Evolutionary conservation across 2,888 invertebrate species (phyloP).

Genomic region (Galerucella nymphaeae): DNA sequence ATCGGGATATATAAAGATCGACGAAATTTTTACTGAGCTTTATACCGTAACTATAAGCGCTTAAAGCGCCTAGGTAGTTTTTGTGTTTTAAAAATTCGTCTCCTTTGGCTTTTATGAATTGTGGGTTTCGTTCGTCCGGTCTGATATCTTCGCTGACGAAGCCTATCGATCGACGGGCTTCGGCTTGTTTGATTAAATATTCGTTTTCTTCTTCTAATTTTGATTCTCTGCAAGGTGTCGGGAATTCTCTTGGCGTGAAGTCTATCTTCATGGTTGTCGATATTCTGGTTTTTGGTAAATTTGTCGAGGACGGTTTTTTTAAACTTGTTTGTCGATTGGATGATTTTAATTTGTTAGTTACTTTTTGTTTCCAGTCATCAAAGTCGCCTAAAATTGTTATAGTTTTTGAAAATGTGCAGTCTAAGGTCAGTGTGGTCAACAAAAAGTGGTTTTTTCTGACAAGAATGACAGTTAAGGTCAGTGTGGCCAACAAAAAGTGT

Average conservation of each 20-base stretch:
- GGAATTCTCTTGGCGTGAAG: slow-evolving; percentile 82
- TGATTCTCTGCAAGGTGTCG: slow-evolving; percentile 85
- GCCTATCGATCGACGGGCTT: slow-evolving; percentile 76
- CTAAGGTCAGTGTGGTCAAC: too few species aligned
- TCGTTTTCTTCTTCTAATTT: slow-evolving; percentile 77
- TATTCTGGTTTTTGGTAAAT: slow-evolving; percentile 64
- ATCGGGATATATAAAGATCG: slow-evolving; percentile 80
- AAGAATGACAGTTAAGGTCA: too few species aligned
- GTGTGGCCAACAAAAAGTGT: too few species aligned
- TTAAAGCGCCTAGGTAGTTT: slow-evolving; percentile 83
- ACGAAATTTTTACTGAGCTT: slow-evolving; percentile 78
- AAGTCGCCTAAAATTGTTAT: slow-evolving; percentile 57
- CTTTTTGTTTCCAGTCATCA: slow-evolving; percentile 40
- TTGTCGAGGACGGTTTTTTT: slow-evolving; percentile 51
- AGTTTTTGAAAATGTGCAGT: too few species aligned
- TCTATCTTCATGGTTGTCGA: slow-evolving; percentile 71
- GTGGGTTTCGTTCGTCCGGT: slow-evolving; percentile 84
- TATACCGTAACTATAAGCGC: slow-evolving; percentile 84
- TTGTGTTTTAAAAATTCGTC: slow-evolving; percentile 79
- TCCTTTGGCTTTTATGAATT: slow-evolving; percentile 85
- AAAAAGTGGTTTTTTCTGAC: too few species aligned
- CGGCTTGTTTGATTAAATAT: slow-evolving; percentile 83
- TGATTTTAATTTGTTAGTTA: slow-evolving; percentile 54
- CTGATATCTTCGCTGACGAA: slow-evolving; percentile 78
- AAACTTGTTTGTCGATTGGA: slow-evolving; percentile 44